Base-by-base conservation (phyloP, 1,140 invertebrate species). In the Proales similis region DNA sequence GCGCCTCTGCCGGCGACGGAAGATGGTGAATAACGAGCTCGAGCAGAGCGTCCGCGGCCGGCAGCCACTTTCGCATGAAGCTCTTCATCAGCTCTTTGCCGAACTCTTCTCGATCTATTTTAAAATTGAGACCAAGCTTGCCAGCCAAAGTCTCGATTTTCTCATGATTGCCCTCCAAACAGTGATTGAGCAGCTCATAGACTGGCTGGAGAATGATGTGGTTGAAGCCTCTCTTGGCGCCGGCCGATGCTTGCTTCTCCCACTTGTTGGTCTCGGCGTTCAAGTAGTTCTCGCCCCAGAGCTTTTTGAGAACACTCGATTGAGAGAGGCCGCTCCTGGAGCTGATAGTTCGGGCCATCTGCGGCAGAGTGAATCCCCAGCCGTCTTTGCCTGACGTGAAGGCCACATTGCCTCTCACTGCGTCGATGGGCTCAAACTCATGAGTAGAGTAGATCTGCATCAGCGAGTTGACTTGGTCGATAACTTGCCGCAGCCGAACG, bases 11-110 rank as follows among this genome's bases (percentile, higher is more conserved):
- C 36, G 95, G 95, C 26, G 94, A 98, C 65, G 95, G 95, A 71
- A 99, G 80, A 76, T 99, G 94, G 73, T 98, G 94, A 75, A 91
- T 90, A 79, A 99, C 98, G 94, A 99, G 98, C 82, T 97, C 90
- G 82, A 98, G 87, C 68, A 99, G 79, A 72, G 94, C 90, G 78
- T 99, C 94, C 70, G 94, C 95, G 79, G 94, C 94, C 63, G 94
- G 94, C 72, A 99, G 80, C 95, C 95, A 99, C 49, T 88, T 90
- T 71, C 92, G 84, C 92, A 99, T 97, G 30, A 98, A 87, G 19
- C 20, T 67, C 68, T 78, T 78, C 30, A 78, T 67, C 17, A 79
- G 67, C 2, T 64, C 66, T 62, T 80, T 80, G 12, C 43, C 38
- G 57, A 30, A 1, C 3, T 98, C 93, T 71, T 86, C 85, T 71